phyloP scores from a whole-genome alignment of 2,113 vertebrate genomes.

The Hippopotamus amphibius region DNA sequence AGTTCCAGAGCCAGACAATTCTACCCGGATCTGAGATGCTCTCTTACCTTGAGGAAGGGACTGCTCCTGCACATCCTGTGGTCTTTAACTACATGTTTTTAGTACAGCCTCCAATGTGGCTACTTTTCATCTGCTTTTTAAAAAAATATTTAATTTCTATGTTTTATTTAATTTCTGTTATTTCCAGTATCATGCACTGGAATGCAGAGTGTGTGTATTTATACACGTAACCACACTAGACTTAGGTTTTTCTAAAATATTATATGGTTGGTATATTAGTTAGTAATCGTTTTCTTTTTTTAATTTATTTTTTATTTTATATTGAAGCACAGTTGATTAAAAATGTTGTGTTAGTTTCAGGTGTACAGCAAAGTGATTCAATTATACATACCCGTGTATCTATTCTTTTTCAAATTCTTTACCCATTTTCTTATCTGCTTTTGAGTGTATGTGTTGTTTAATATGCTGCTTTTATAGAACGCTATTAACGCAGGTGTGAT shows the following conservation, averaged over 20 bases:
- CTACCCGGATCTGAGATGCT: neutral
- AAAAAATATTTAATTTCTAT: neutral
- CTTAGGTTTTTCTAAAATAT: neutral
- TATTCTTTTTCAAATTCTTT: neutral
- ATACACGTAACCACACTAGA: neutral
- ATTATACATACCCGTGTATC: neutral
- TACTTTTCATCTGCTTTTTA: neutral
- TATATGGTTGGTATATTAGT: neutral
- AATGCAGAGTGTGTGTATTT: neutral
- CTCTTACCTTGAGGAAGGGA: neutral
- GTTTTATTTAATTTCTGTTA: neutral
- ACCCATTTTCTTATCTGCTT: neutral
- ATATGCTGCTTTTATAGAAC: neutral
- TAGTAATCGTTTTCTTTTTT: neutral
- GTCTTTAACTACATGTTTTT: slow-evolving; percentile 2
- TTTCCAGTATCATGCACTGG: neutral
- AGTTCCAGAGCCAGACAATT: neutral
- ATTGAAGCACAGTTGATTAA: neutral
- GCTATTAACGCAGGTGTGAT: neutral
- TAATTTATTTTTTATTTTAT: neutral
- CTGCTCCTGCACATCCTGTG: neutral
- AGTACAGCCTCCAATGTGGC: neutral
- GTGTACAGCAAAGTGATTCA: neutral
- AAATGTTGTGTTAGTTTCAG: neutral
- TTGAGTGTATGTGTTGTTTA: neutral